Conservation (phyloP, 2,888 invertebrate genomes). For the Dryadula phaetusa region DNA sequence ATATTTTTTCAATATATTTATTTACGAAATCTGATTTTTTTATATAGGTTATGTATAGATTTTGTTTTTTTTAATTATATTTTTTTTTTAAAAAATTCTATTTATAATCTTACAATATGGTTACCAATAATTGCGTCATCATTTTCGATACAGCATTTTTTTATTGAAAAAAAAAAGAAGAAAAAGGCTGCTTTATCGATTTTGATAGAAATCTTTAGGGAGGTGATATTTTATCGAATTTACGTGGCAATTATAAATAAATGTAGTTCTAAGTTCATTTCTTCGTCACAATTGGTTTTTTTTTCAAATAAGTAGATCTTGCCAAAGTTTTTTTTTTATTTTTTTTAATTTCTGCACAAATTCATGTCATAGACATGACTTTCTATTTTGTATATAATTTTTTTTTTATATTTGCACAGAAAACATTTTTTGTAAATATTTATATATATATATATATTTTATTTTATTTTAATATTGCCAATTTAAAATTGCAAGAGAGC, state of each 20-base stretch:
- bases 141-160: constrained; percentile 40
- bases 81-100: constrained; percentile 31
- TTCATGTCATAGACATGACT: constrained; percentile 1
- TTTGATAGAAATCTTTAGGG: constrained; percentile 51
- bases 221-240: constrained; percentile 80
- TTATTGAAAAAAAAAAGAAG: constrained; percentile 11
- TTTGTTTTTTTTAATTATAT: constrained; percentile 21
- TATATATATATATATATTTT: not conserved
- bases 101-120: constrained; percentile 47
- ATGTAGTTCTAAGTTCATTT: constrained; percentile 49
- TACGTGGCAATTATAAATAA: constrained; percentile 68
- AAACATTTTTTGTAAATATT: not conserved
- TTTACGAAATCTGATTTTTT: constrained; percentile 40
- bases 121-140: constrained; percentile 53
- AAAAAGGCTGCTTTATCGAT: constrained; percentile 43
- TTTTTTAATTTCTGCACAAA: constrained; percentile 41
- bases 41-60: constrained; percentile 32
- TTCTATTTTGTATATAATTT: constrained; percentile 4
- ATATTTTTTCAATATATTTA: constrained; percentile 39
- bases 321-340: constrained; percentile 60
- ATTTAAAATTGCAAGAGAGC: not conserved
- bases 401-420: not conserved
- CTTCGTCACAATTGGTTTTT: constrained; percentile 54
- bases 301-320: constrained; percentile 55
- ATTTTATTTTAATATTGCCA: no score